Evolutionary conservation across 2,797 vertebrate species (phyloP), one percentile per base, ranked within the genome.

Genomic region (Notolabrus celidotus): DNA sequence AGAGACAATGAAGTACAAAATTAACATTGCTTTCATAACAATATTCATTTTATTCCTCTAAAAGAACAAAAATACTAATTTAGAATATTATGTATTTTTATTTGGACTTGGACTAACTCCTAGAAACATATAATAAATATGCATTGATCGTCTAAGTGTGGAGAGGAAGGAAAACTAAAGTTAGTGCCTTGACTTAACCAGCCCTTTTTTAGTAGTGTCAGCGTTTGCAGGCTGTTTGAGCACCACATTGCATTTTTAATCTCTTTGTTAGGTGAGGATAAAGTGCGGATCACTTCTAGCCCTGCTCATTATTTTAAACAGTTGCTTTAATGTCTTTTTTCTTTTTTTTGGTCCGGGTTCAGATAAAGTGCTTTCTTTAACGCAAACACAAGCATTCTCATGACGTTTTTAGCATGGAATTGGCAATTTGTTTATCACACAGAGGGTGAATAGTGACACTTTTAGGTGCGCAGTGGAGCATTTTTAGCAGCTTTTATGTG

Each of bases 241-340:
- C 86, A 91, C 81, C 77, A 83, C 84, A 67, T 84, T 89, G 86
- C 84, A 83, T 90, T 90, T 90, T 85, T 91, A 93, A 93, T 93
- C 86, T 79, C 88, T 93, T 90, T 88, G 86, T 90, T 89, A 80
- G 82, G 79, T 86, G 79, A 79, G 79, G 84, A 86, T 88, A 78
- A 90, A 88, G 79, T 54, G 77, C 38, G 53, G 78, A 89, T 91
- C 86, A 80, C 83, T 84, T 82, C 80, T 74, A 66, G 86, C 67
- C 62, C n/a, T 46, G 66, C 90, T 92, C 84, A 87, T 90, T 90
- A 92, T 88, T 88, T 89, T 73, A 84, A 82, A 85, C 80, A 82
- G 61, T 73, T 71, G 77, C 74, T 83, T 77, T 73, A 72, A 80
- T 77, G 62, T 69, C 68, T 84, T 73, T 83, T 55, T 72, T 71